Evolutionary conservation across 30 jellyfish, hydroid and myxozoan species (phyloP), one percentile per base, ranked within the genome.

Genomic region (Chrysaora quinquecirrha): DNA sequence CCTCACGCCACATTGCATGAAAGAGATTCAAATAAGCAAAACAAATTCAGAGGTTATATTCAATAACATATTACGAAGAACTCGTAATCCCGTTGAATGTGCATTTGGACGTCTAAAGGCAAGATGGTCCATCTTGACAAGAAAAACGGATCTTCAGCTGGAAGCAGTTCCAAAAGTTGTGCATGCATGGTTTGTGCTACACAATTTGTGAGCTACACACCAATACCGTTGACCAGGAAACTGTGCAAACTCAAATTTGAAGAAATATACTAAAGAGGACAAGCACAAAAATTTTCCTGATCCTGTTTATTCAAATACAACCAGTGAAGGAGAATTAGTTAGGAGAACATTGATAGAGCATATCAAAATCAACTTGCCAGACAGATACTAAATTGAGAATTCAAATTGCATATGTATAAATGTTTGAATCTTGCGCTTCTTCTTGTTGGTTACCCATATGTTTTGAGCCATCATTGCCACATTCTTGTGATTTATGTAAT

Each of bases 91-190:
- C 43, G 66, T 78, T 0, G 93, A 87, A 50, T 87, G 88, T 71
- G 93, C 96, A 16, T 87, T 54, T 87, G 94, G 96, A 2, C 52
- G 93, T 18, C 76, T 87, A 67, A 87, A 79, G 46, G 94, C 94
- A 12, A 67, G 93, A 66, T 87, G 96, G 96, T 33, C 72, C 9
- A 58, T 77, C 38, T 49, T 76, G 1, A 76, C 86, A 24, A 75
- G 69, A 47, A 86, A 63, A 33, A 66, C 76, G 64, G 86, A 86
- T 22, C 65, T 86, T 0, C 4, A 73, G 22, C 47, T 86, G 32
- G 80, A 76, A 33, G 7, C 52, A 6, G 48, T 86, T 1, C 96
- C 88, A 29, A 38, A 16, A 23, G 86, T 86, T 18, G 63, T 86
- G 0, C 30, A 72, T 68, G 89, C 93, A 6, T 87, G 96, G 22